Percentiles rank a stretch among this genome's conserved stretches.
Evolutionary conservation across 2,113 vertebrate species (phyloP).

Genomic region (Semnornis frantzii): DNA sequence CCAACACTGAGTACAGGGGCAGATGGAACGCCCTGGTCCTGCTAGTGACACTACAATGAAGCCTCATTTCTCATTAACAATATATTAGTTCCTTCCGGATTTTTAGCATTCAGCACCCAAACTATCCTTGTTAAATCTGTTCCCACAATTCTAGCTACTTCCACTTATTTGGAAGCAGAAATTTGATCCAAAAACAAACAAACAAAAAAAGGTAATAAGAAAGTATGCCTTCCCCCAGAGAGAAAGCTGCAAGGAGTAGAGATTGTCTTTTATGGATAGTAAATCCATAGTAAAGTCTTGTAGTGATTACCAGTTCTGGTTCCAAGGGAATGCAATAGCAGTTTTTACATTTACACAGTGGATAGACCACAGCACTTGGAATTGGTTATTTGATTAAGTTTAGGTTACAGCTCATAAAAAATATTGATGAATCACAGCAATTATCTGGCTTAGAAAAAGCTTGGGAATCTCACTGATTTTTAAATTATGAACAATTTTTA

Average conservation of each 20-base stretch:
- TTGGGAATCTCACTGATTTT: neutral
- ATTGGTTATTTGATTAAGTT: neutral
- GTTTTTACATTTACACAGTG: neutral
- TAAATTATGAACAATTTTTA: neutral
- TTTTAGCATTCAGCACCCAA: neutral
- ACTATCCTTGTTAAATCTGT: neutral
- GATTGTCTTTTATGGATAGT: slow-evolving; percentile 3
- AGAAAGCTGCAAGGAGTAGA: neutral
- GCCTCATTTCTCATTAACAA: neutral
- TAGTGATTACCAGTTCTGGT: neutral
- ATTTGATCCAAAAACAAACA: neutral
- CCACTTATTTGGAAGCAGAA: neutral
- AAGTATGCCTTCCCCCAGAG: neutral
- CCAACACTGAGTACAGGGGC: too few relatives aligned
- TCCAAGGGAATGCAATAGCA: neutral
- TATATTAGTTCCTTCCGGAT: neutral
- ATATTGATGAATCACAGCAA: neutral
- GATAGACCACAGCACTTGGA: neutral
- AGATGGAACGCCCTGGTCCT: too few relatives aligned
- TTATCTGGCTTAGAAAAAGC: neutral
- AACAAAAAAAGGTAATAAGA: neutral
- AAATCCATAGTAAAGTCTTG: too few relatives aligned
- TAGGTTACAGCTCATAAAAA: neutral
- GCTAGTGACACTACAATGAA: neutral
- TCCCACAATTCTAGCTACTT: neutral